Evolutionary conservation across 2,888 invertebrate genomes (phyloP), one percentile per base, ranked within the genome.

Genomic region (Coleophora deauratella): DNA sequence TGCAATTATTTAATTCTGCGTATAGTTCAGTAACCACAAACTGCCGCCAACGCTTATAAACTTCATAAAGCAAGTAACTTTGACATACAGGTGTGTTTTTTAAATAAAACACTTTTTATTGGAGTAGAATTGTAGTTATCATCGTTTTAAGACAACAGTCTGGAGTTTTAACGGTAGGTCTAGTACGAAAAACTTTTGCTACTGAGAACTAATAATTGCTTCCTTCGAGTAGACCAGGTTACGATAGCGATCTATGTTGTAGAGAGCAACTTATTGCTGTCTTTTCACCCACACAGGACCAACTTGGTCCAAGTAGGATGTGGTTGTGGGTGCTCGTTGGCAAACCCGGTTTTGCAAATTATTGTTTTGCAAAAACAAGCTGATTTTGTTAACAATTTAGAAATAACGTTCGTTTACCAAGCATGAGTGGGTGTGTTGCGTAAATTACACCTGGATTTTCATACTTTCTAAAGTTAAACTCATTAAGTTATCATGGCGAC

Each of bases 1-100:
- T 59, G 53, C 57, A 59, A 65, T 65, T 62, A 66, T 59, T 61
- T 55, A 57, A 59, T 69, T 68, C 62, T 59, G 50, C 53, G 65
- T 64, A 65, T 21, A 21, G 21, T 21, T 21, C 21, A 21, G 21
- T 21, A 44, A 44, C 49, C 49, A 50, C 49, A 49, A 10, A 34
- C 52, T 46, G 45, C 44, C 51, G 54, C 50, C 36, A 27, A 35
- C 39, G 35, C 40, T 21, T 28, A 32, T 33, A 33, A 38, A 12
- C 13, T 12, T 33, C 33, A 15, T 38, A 33, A 21, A 21, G 21
- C 6, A 4, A 21, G 21, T 4, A 4, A 21, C 21, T 21, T 4
- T 21, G n/a, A n/a, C n/a, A n/a, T n/a, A n/a, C n/a, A n/a, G n/a
- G n/a, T n/a, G n/a, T n/a, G n/a, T n/a, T n/a, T n/a, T n/a, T n/a